These are phyloP conservation scores for Dasyornis broadbenti DNA, from an alignment of 2,113 vertebrate species.

Conservation along the genomic window DNA sequence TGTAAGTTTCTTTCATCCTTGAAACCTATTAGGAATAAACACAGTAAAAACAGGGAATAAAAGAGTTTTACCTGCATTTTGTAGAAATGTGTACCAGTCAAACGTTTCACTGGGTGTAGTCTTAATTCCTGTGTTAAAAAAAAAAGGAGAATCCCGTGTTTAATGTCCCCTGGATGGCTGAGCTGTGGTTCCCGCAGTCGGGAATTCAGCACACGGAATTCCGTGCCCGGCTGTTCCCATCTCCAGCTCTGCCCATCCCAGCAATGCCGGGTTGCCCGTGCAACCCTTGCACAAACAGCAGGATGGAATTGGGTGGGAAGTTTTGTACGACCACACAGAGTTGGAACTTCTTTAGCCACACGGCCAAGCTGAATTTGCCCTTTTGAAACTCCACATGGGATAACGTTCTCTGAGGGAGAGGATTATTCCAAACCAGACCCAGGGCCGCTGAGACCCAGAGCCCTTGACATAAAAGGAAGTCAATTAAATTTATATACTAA, in stretches of 20 bases:
- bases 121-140: slow-evolving; percentile 74
- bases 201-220: no score
- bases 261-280: background rate
- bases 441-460: background rate
- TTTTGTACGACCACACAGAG: accelerated
- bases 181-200: background rate
- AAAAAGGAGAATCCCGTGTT: background rate
- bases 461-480: background rate
- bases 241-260: no score
- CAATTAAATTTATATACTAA: background rate
- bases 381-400: background rate
- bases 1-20: background rate
- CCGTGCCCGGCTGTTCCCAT: background rate
- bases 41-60: background rate
- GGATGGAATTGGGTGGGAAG: accelerated
- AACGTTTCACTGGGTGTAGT: slow-evolving; percentile 73
- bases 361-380: background rate
- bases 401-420: background rate
- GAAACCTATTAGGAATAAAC: background rate
- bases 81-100: slow-evolving; percentile 83
- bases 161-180: background rate
- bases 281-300: background rate
- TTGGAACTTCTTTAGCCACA: background rate
- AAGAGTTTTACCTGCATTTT: slow-evolving; percentile 76
- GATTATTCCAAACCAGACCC: background rate